Percentiles rank a stretch among this genome's conserved stretches.
Conservation (phyloP, 2,888 invertebrate genomes). For the Drosophila anomelani region DNA sequence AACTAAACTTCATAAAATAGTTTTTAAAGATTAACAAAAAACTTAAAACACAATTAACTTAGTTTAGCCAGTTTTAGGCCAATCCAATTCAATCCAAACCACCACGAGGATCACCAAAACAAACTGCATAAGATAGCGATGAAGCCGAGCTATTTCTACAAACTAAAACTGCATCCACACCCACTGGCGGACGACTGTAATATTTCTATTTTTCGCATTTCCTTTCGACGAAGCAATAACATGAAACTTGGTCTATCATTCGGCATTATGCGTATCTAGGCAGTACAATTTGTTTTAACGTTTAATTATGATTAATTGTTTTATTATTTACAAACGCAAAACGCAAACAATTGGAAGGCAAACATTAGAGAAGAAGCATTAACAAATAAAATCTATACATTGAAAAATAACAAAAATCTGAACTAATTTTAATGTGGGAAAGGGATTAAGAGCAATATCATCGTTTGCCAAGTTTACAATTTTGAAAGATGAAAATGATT, state of each 20-base stretch:
- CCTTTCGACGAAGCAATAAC: slow-evolving; percentile 8
- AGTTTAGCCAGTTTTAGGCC: slow-evolving; percentile 67
- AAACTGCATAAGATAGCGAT: slow-evolving; percentile 26
- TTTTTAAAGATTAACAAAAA: slow-evolving; percentile 56
- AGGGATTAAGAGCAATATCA: neutral
- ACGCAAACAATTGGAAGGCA: slow-evolving; percentile 63
- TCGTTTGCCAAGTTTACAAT: no score
- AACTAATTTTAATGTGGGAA: neutral
- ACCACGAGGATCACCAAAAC: slow-evolving; percentile 5
- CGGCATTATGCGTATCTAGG: slow-evolving; percentile 55
- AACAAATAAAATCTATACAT: slow-evolving; percentile 68
- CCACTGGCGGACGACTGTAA: slow-evolving; percentile 32
- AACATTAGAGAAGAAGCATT: slow-evolving; percentile 57
- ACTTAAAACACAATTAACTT: slow-evolving; percentile 48
- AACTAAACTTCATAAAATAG: slow-evolving; percentile 63
- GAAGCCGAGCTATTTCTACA: slow-evolving; percentile 17
- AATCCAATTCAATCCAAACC: slow-evolving; percentile 39
- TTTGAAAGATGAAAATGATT: no score
- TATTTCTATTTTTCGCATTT: slow-evolving; percentile 29
- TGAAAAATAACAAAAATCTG: slow-evolving; percentile 31
- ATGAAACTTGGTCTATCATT: slow-evolving; percentile 42
- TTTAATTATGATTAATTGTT: slow-evolving; percentile 69
- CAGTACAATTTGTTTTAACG: slow-evolving; percentile 72
- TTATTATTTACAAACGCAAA: slow-evolving; percentile 55
- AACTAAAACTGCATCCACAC: slow-evolving; percentile 9